These are phyloP conservation scores for Typhlichthys subterraneus DNA, from an alignment of 2,797 vertebrate genomes.

Conservation along the genomic window DNA sequence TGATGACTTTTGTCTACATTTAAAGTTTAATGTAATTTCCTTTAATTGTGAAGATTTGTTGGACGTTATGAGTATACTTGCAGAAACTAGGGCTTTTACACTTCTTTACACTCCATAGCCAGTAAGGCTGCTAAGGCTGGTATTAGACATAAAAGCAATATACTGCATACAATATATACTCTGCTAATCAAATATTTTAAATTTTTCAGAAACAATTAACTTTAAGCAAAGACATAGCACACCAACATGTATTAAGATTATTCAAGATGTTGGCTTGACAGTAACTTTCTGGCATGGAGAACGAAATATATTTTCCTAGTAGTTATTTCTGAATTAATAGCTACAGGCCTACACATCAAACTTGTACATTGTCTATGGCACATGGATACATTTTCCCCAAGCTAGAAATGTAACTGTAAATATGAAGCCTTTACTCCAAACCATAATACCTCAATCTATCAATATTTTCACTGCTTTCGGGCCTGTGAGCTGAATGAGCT, in stretches of 20 bases:
- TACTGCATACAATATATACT: too few relatives aligned
- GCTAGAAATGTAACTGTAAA: conserved; percentile 62
- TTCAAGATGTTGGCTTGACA: neutral
- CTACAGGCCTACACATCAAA: too few relatives aligned
- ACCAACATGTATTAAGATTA: neutral
- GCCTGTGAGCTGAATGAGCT: conserved; percentile 72
- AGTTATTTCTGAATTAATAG: neutral
- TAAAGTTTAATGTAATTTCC: neutral
- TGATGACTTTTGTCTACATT: too few relatives aligned
- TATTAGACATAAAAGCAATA: too few relatives aligned
- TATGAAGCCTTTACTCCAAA: conserved; percentile 58
- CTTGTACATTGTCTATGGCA: conserved; percentile 40
- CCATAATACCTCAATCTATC: conserved; percentile 73
- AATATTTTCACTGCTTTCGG: conserved; percentile 76
- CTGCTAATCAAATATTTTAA: too few relatives aligned
- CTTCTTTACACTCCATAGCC: too few relatives aligned
- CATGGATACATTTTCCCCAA: conserved; percentile 31
- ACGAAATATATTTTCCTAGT: neutral
- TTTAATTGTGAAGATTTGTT: neutral
- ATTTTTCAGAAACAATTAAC: neutral
- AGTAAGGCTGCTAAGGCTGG: too few relatives aligned
- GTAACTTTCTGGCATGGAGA: neutral
- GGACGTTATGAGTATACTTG: too few relatives aligned
- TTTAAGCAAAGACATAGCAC: neutral
- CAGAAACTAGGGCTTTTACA: too few relatives aligned